Conservation (phyloP, 2,113 vertebrate species). For the Proterorhinus semilunaris region DNA sequence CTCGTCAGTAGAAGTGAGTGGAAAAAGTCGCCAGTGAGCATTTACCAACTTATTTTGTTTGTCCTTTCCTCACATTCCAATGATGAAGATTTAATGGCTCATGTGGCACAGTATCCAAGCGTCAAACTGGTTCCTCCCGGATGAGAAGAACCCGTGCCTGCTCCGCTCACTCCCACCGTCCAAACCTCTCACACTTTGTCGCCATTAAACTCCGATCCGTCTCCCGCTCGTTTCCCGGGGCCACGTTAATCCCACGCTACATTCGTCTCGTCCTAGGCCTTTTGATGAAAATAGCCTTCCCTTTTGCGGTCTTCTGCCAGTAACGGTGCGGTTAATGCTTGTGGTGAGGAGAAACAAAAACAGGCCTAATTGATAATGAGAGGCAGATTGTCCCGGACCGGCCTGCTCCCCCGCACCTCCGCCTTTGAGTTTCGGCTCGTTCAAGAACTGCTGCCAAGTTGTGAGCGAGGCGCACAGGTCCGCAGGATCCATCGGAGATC, state of each 20-base stretch:
- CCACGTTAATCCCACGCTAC: constrained; percentile 37
- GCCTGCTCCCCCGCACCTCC: constrained; percentile 22
- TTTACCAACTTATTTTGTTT: neutral
- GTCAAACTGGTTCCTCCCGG: constrained; percentile 21
- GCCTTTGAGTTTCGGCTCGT: constrained; percentile 30
- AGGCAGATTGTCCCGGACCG: constrained; percentile 68
- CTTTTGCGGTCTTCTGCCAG: constrained; percentile 51
- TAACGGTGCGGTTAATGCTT: constrained; percentile 69
- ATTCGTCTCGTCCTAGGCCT: constrained; percentile 69
- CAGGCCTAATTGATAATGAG: constrained; percentile 80
- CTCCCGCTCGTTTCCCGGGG: constrained; percentile 51
- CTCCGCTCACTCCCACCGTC: constrained; percentile 52
- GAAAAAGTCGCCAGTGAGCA: neutral
- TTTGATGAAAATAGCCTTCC: constrained; percentile 68
- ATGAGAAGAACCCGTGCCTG: no score
- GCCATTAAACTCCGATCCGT: constrained; percentile 65
- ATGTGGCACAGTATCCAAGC: constrained; percentile 67
- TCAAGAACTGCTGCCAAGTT: constrained; percentile 35
- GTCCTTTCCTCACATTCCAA: constrained; percentile 1
- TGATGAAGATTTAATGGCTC: constrained; percentile 72
- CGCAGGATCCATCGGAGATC: constrained; percentile 12
- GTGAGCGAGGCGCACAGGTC: constrained; percentile 31
- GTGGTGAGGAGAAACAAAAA: constrained; percentile 78
- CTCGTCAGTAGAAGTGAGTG: neutral
- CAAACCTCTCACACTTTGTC: constrained; percentile 13